A percentile compares a stretch with the other conserved stretches of the same genome.
phyloP scores from a whole-genome alignment of 1,140 invertebrate genomes.

The Meloidogyne chitwoodi region DNA sequence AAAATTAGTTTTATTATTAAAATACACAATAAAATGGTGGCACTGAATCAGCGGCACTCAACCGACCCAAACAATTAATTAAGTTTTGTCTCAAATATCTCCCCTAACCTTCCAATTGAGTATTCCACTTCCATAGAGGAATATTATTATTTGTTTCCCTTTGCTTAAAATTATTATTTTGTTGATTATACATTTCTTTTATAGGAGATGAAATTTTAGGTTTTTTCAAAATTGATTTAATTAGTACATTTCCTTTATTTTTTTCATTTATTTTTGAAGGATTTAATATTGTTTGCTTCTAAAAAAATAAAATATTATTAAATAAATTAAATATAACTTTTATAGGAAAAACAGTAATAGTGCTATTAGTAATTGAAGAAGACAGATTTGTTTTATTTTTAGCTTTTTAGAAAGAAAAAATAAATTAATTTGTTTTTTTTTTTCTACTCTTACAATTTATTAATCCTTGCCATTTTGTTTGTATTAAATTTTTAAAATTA shows the following conservation, averaged over 20 bases:
- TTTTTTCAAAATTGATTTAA: constrained; percentile 16
- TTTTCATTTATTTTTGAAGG: background rate
- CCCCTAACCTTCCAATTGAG: background rate
- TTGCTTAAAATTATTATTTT: no score
- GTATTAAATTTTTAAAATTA: background rate
- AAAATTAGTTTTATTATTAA: no score
- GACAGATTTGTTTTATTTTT: background rate
- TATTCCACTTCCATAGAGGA: constrained; percentile 12
- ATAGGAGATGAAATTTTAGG: background rate
- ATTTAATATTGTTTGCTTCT: no score
- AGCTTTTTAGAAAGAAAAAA: background rate
- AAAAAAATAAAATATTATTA: no score
- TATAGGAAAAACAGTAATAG: background rate
- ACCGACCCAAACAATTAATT: no score
- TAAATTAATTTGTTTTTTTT: background rate
- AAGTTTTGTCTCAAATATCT: no score
- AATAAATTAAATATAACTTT: no score
- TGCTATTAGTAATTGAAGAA: no score
- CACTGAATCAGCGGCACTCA: no score
- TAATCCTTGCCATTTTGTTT: background rate
- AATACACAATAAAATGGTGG: background rate
- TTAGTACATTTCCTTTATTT: background rate
- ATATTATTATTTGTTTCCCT: background rate
- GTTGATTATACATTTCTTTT: background rate
- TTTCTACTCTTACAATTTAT: background rate